phyloP scores from a whole-genome alignment of 2,113 vertebrate genomes.

The Empidonax alnorum region DNA sequence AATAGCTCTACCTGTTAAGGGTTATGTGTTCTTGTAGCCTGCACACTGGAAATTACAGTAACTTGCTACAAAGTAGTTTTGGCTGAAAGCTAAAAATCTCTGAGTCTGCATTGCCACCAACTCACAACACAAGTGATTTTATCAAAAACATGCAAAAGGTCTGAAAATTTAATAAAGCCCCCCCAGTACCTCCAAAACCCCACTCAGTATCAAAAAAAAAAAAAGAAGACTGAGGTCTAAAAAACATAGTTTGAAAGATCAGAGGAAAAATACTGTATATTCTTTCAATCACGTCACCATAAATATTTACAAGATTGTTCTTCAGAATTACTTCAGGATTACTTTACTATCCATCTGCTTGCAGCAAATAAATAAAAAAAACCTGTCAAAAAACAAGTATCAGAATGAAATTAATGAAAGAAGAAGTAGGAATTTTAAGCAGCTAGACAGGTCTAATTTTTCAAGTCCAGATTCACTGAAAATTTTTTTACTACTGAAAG shows the following conservation, averaged over 20 bases:
- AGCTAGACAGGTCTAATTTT: neutral
- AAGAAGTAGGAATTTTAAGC: neutral
- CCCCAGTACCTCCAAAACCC: neutral
- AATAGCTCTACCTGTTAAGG: neutral
- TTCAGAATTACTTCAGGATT: neutral
- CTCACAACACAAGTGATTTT: neutral
- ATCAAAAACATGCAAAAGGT: neutral
- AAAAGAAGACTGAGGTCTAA: neutral
- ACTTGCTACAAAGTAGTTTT: neutral
- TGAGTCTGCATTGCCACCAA: neutral
- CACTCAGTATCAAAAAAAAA: neutral
- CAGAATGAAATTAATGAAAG: neutral
- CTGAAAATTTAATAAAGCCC: neutral
- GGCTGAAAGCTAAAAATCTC: neutral
- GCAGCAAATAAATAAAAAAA: neutral
- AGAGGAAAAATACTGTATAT: neutral
- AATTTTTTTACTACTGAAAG: neutral
- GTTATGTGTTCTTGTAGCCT: neutral
- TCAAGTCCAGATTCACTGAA: neutral
- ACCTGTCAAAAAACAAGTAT: neutral
- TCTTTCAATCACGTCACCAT: neutral
- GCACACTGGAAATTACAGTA: neutral
- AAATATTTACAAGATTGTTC: neutral
- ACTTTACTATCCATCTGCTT: neutral
- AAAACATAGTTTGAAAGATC: neutral